Percentiles rank a stretch among this genome's conserved stretches.
These are phyloP conservation scores for Rhopalosiphum maidis DNA, from an alignment of 1,140 invertebrate species.

Conservation along the genomic window DNA sequence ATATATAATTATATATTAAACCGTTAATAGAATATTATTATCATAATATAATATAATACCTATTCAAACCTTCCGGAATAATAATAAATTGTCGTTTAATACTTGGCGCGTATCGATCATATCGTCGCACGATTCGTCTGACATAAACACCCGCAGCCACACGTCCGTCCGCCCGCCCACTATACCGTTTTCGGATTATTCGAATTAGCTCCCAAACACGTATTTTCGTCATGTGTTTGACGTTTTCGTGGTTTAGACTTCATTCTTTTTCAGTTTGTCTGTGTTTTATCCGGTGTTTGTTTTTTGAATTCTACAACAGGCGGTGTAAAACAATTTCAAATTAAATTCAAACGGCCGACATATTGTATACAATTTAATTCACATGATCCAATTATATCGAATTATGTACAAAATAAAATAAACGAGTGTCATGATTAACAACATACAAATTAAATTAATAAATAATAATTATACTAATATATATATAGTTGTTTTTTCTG, in stretches of 20 bases:
- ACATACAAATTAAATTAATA: neutral
- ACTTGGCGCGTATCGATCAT: neutral
- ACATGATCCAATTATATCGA: neutral
- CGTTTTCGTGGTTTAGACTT: neutral
- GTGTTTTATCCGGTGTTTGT: no score
- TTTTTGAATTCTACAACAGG: neutral
- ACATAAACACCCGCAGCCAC: neutral
- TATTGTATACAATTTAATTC: neutral
- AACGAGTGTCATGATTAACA: neutral
- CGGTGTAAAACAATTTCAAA: neutral
- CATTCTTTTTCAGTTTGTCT: neutral
- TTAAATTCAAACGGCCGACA: neutral
- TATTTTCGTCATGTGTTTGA: neutral
- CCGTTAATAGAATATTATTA: neutral
- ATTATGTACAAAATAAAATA: neutral
- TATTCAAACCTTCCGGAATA: slow-evolving; percentile 4
- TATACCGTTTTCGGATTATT: neutral
- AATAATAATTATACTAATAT: neutral
- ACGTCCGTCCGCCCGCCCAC: neutral
- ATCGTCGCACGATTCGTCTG: neutral
- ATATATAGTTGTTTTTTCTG: neutral
- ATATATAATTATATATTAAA: neutral
- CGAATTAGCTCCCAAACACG: neutral
- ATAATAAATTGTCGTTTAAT: neutral
- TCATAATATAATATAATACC: neutral